Percentiles rank a stretch among this genome's conserved stretches.
Evolutionary conservation across 1,140 invertebrate species (phyloP).

Genomic region (Acromyrmex echinatior): DNA sequence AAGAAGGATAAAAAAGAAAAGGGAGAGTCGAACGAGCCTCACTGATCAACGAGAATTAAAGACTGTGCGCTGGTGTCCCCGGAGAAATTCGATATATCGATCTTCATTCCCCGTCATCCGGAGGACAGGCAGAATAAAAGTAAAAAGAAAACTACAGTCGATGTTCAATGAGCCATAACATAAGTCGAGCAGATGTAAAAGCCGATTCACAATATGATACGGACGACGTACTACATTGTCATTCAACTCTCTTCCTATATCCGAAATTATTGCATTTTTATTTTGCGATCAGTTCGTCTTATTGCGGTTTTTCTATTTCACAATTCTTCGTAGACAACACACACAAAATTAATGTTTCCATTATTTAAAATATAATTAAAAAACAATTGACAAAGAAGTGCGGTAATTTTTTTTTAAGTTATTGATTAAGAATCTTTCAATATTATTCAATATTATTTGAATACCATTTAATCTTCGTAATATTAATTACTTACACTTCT

Average conservation of each 20-base stretch:
- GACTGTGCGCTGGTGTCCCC: slow-evolving; percentile 22
- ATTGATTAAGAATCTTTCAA: neutral
- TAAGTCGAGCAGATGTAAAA: slow-evolving; percentile 60
- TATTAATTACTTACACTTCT: neutral
- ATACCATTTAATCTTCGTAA: neutral
- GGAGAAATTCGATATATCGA: slow-evolving; percentile 47
- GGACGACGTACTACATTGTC: slow-evolving; percentile 23
- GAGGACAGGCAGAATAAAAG: slow-evolving; percentile 29
- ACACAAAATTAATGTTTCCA: neutral
- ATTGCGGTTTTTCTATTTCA: neutral
- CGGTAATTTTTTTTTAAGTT: neutral
- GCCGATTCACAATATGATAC: slow-evolving; percentile 25
- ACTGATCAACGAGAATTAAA: slow-evolving; percentile 56
- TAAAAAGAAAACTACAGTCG: slow-evolving; percentile 43
- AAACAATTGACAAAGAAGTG: neutral
- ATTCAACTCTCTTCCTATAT: neutral
- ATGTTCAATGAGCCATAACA: slow-evolving; percentile 56
- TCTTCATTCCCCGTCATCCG: slow-evolving; percentile 39
- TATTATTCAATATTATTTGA: neutral
- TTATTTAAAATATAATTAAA: neutral
- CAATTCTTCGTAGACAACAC: neutral
- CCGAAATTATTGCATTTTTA: slow-evolving; percentile 29
- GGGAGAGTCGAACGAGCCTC: neutral
- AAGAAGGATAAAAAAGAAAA: neutral
- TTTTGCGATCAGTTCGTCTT: neutral